phyloP scores from a whole-genome alignment of 2,888 invertebrate genomes.

The Stramonita haemastoma region DNA sequence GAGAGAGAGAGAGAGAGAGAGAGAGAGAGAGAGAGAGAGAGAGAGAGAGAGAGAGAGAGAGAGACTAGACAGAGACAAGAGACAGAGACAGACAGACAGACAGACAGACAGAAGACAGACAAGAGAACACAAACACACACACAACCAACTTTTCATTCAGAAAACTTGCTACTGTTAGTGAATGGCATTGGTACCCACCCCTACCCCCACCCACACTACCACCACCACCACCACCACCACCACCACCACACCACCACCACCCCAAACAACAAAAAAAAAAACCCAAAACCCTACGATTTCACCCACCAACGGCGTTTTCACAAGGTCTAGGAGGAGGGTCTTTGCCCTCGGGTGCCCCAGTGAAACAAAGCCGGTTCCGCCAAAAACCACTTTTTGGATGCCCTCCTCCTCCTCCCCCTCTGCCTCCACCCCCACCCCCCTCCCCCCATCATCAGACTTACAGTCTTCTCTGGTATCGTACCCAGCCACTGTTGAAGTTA shows the following conservation, averaged over 20 bases:
- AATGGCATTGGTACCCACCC: not conserved
- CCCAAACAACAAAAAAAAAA: too few species aligned
- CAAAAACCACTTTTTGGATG: not conserved
- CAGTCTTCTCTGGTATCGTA: not conserved
- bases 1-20: not conserved
- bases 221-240: not conserved
- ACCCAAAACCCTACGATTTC: not conserved
- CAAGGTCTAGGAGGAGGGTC: not conserved
- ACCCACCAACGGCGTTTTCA: too few species aligned
- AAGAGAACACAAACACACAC: too few species aligned
- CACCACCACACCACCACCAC: not conserved
- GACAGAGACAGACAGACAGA: not conserved
- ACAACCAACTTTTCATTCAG: too few species aligned
- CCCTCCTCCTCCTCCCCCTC: not conserved
- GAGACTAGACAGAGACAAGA: not conserved
- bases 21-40: too few species aligned
- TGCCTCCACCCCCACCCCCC: not conserved
- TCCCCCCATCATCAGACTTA: not conserved
- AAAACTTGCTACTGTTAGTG: too few species aligned
- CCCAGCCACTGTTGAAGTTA: conserved; percentile 5
- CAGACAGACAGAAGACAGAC: not conserved
- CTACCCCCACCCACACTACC: not conserved
- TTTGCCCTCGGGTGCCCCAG: not conserved
- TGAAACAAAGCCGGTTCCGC: conserved; percentile 8
- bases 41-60: not conserved